phyloP scores from a whole-genome alignment of 1,140 invertebrate species.

The Sitodiplosis mosellana region DNA sequence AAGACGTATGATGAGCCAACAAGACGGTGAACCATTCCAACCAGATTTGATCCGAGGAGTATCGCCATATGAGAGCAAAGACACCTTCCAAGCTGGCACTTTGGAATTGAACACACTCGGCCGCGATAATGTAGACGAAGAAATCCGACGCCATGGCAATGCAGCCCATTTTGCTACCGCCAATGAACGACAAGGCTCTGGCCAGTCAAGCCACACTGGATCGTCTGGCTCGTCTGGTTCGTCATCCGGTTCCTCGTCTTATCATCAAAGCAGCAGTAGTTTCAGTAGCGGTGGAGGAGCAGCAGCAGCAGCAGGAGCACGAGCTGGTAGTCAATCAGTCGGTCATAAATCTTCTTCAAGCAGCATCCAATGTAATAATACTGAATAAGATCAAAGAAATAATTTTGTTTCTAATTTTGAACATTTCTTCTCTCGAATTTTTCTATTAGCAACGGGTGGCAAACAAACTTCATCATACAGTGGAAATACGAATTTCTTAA shows the following conservation, averaged over 20 bases:
- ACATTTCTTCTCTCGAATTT: too few relatives aligned
- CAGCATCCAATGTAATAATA: conserved; percentile 1
- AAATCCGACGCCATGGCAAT: conserved; percentile 3
- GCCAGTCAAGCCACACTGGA: background rate
- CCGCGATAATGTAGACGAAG: conserved; percentile 18
- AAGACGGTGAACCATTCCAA: conserved; percentile 4
- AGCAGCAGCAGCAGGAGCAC: background rate
- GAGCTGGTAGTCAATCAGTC: background rate
- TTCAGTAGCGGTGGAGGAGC: background rate
- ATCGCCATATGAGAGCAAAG: conserved; percentile 4
- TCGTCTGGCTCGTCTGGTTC: conserved; percentile 3
- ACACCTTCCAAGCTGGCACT: conserved; percentile 14
- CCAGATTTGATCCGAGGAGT: conserved; percentile 2
- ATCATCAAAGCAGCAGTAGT: background rate
- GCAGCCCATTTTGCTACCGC: background rate
- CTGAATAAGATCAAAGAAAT: too few relatives aligned
- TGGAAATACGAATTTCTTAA: too few relatives aligned
- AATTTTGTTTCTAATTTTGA: too few relatives aligned
- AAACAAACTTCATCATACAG: too few relatives aligned
- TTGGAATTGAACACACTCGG: conserved; percentile 14
- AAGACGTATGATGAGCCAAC: conserved; percentile 4
- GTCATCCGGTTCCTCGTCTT: conserved; percentile 5
- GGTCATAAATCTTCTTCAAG: background rate
- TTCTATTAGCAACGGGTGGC: too few relatives aligned
- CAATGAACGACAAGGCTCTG: background rate